Base-by-base conservation (phyloP, 2,888 invertebrate genomes). In the Drosophila macrospina region DNA sequence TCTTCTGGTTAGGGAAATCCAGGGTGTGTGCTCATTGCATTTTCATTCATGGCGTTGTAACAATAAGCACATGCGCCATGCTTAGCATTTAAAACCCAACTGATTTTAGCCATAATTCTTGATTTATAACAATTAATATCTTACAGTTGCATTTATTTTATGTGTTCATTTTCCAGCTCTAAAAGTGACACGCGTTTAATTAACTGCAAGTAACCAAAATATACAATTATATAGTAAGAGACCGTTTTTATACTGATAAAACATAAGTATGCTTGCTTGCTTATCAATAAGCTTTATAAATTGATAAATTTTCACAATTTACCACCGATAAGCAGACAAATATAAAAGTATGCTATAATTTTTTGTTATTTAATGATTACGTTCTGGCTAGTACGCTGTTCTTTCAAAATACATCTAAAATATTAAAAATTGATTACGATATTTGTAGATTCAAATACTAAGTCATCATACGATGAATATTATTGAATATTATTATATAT, bases 161-260 rank as follows among this genome's bases (percentile, higher is more conserved):
- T 1, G 10, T 30, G 15, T 15, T 11, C 24, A 32, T 16, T 30
- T n/a, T 24, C 4, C 36, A 13, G 8, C 36, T n/a, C 0, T 16
- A 2, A 47, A 24, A 8, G 39, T 50, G 59, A 36, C 60, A 61
- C 52, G 52, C 24, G 8, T 36, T 30, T 28, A 44, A 8, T 32
- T 56, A 28, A 1, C 16, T 24, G 28, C 20, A 37, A 47, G 5
- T n/a, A 15, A 54, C 39, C 39, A 39, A 39, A 61, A n/a, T 13
- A 20, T 34, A 24, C 11, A 24, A 26, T 13, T 39, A 10, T 13
- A 20, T 7, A 11, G 11, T 10, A n/a, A n/a, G 34, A 15, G 39
- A 32, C 32, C 37, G 57, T 44, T 32, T 28, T 60, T 42, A 65
- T 65, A 50, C 64, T 74, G 70, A 74, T 74, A 74, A 54, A 66